Evolutionary conservation across 1,140 invertebrate genomes (phyloP).

Genomic region (Drosophila novamexicana): DNA sequence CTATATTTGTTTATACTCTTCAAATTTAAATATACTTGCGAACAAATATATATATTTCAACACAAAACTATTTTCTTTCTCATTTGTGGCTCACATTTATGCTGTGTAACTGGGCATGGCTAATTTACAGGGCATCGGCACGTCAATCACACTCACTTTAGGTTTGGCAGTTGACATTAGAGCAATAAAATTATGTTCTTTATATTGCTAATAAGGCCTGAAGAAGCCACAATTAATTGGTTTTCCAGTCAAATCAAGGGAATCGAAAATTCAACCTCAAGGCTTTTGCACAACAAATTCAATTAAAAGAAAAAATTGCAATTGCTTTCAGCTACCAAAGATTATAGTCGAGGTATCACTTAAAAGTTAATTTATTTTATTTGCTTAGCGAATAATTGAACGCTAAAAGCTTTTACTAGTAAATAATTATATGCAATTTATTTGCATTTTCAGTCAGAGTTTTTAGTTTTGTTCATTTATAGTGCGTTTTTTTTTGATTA

Average conservation of each 20-base stretch:
- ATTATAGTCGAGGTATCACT: neutral
- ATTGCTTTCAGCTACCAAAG: neutral
- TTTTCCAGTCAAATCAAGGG: neutral
- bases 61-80: too few species aligned
- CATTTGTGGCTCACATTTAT: too few species aligned
- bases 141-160: neutral
- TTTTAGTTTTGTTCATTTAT: neutral
- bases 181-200: constrained; percentile 1
- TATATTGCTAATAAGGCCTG: neutral
- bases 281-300: neutral
- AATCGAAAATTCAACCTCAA: neutral
- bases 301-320: neutral
- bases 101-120: too few species aligned
- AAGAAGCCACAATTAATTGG: constrained; percentile 7
- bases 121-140: too few species aligned
- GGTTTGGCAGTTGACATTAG: constrained; percentile 2
- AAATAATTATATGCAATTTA: neutral
- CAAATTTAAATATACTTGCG: neutral
- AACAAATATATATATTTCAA: too few species aligned
- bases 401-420: neutral
- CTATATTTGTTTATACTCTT: too few species aligned
- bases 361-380: neutral
- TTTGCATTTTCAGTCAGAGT: neutral
- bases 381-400: constrained; percentile 3
- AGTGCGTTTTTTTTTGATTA: too few species aligned